Percentiles rank a stretch among this genome's conserved stretches.
Evolutionary conservation across 2,888 invertebrate species (phyloP).

Genomic region (Galerucella calmariensis): DNA sequence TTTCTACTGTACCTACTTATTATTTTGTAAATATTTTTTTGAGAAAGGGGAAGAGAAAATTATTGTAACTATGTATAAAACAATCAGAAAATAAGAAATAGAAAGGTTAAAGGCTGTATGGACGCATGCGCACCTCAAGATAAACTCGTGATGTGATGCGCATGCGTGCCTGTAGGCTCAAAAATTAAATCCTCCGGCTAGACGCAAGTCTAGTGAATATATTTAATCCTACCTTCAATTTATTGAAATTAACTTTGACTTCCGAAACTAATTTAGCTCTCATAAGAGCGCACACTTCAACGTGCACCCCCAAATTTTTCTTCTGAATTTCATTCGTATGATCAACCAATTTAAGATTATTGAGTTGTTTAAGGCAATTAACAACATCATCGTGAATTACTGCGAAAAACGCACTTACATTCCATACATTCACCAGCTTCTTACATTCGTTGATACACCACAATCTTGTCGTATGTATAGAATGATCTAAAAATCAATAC

Average conservation of each 20-base stretch:
- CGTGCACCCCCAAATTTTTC: constrained; percentile 74
- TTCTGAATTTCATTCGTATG: constrained; percentile 70
- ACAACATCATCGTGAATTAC: constrained; percentile 75
- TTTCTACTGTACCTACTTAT: too few relatives aligned
- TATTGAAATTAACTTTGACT: constrained; percentile 78
- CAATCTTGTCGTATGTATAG: constrained; percentile 80
- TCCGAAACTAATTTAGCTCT: constrained; percentile 84
- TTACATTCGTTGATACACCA: constrained; percentile 82
- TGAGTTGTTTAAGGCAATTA: constrained; percentile 71
- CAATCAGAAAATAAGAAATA: too few relatives aligned
- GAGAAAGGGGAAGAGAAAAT: too few relatives aligned
- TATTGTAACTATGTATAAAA: too few relatives aligned
- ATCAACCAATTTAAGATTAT: constrained; percentile 71
- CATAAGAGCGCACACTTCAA: constrained; percentile 84
- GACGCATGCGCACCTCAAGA: too few relatives aligned
- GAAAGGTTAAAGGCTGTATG: too few relatives aligned
- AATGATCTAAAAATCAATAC: constrained; percentile 71
- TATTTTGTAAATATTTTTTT: too few relatives aligned
- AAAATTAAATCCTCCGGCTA: too few relatives aligned
- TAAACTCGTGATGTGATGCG: too few relatives aligned
- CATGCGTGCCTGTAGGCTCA: too few relatives aligned
- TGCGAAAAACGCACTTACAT: constrained; percentile 78
- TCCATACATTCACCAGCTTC: constrained; percentile 79
- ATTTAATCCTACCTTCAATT: constrained; percentile 73
- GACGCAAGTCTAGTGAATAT: too few relatives aligned